phyloP scores from a whole-genome alignment of 2,113 vertebrate species.

The Xiphorhynchus elegans region DNA sequence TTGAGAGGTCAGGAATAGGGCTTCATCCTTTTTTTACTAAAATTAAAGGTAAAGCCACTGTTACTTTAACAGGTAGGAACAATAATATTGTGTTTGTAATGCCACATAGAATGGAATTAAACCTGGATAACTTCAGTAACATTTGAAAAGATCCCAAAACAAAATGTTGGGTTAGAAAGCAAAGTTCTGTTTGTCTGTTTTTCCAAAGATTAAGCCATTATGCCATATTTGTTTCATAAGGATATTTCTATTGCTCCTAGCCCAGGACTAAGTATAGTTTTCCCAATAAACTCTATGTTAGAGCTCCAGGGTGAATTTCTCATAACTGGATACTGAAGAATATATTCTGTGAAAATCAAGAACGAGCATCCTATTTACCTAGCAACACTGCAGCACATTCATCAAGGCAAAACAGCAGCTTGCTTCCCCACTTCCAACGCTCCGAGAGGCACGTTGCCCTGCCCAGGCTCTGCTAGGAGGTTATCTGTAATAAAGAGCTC shows the following conservation, averaged over 20 bases:
- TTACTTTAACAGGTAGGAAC: neutral
- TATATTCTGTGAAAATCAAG: slow-evolving; percentile 67
- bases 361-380: slow-evolving; percentile 55
- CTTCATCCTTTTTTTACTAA: neutral
- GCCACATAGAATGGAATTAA: neutral
- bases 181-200: slow-evolving; percentile 12
- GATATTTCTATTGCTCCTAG: slow-evolving; percentile 44
- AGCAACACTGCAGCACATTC: slow-evolving; percentile 39
- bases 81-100: neutral
- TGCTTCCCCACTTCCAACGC: neutral
- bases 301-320: slow-evolving; percentile 44
- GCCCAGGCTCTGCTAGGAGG: slow-evolving; percentile 20
- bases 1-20: neutral
- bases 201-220: slow-evolving; percentile 32
- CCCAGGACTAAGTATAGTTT: neutral
- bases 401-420: slow-evolving; percentile 28
- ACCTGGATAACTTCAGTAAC: neutral
- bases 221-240: slow-evolving; percentile 7
- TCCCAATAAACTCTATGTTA: slow-evolving; percentile 41
- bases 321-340: slow-evolving; percentile 48
- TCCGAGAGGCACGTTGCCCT: slow-evolving; percentile 10
- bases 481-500: slow-evolving; percentile 61
- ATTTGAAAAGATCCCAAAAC: neutral
- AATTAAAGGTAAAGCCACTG: neutral
- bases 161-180: neutral